Evolutionary conservation across 2,113 vertebrate genomes (phyloP), one percentile per base, ranked within the genome.

Genomic region (Haemorhous mexicanus): DNA sequence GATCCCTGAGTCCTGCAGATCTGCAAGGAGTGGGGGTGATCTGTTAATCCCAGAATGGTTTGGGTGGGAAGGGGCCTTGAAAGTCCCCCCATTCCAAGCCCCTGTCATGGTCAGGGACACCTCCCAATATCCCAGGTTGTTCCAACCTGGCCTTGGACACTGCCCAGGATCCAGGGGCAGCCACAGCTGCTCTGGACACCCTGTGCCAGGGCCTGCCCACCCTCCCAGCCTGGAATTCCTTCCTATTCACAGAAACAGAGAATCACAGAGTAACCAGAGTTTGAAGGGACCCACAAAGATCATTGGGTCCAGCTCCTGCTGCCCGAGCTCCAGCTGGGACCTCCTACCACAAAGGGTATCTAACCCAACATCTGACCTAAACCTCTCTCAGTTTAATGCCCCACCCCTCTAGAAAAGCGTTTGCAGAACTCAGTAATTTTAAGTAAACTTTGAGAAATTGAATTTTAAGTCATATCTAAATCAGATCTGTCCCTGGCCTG

Each of bases 361-460:
- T 10, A 19, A 77, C 13, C 26, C 64, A 30, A 2, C 30, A 18
- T 22, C 78, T 43, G 22, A 37, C 27, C 79, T 9, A 5, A 83
- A 0, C 47, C 79, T 19, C n/a, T 5, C 35, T 10, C 70, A 4
- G 2, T 13, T 24, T 6, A 30, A 24, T n/a, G 63, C 52, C 58
- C 19, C 56, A 35, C 5, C 41, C 55, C 61, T 28, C 32, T 5
- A 8, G 2, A 14, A 70, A 84, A 91, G 15, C 23, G 0, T 10
- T 43, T 0, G 7, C 3, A 6, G 26, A 33, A 15, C 61, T 4
- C 17, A 55, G 74, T 35, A 28, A 23, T 86, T 70, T 75, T 18
- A 67, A 89, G 70, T 30, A 44, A 92, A 83, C 82, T 64, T 58
- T 4, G 59, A 95, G 92, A 76, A 90, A 95, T 7, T 56, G 75